These are phyloP conservation scores for Poeciliopsis gracilis DNA, from an alignment of 2,797 vertebrate species.

Conservation along the genomic window DNA sequence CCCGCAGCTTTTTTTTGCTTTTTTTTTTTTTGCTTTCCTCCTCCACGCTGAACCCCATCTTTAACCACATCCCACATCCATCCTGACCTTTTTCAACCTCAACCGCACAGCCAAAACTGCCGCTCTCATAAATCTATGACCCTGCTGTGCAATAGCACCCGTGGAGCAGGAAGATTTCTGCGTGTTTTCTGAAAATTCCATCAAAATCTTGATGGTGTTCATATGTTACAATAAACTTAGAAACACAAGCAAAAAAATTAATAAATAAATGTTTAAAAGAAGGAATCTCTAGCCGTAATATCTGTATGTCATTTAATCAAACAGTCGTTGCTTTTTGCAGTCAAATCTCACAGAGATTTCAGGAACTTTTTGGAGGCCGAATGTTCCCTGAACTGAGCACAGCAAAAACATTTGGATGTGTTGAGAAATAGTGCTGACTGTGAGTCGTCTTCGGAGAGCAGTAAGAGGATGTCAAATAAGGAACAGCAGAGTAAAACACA, in stretches of 20 bases:
- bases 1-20: constrained; percentile 5
- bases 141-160: constrained; percentile 4
- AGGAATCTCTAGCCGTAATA: background rate
- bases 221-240: background rate
- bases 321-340: background rate
- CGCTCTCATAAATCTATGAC: constrained; percentile 53
- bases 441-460: constrained; percentile 54
- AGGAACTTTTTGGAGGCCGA: background rate
- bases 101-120: constrained; percentile 49
- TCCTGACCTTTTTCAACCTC: constrained; percentile 45
- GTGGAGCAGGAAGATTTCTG: background rate
- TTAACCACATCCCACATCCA: constrained; percentile 68
- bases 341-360: too few species aligned
- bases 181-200: background rate
- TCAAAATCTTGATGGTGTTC: background rate
- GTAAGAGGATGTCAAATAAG: constrained; percentile 82
- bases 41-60: constrained; percentile 42
- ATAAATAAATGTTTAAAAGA: background rate
- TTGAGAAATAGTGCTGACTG: constrained; percentile 70
- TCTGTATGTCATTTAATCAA: background rate
- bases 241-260: background rate
- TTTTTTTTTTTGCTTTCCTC: constrained; percentile 16
- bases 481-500: constrained; percentile 72
- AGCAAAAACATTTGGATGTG: constrained; percentile 39
- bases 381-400: constrained; percentile 15